Evolutionary conservation across 2,888 invertebrate genomes (phyloP), one percentile per base, ranked within the genome.

Genomic region (Priocnemis perturbator): DNA sequence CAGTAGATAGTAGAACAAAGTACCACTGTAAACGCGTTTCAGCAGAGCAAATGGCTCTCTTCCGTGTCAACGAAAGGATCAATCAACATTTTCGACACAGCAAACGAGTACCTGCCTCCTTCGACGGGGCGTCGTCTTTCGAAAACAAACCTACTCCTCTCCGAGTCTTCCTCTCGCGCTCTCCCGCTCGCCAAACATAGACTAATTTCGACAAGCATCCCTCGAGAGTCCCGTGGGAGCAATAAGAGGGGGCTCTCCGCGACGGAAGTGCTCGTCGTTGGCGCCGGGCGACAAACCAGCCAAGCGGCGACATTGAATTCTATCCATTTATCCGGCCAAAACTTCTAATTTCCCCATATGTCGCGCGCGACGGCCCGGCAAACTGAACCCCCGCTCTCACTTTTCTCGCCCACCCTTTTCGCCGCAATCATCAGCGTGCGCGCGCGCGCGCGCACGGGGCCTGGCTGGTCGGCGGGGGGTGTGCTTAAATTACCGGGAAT

Each of bases 181-280:
- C 68, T 55, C 19, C 65, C 58, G 72, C 66, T 76, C 79, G 67
- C 81, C 82, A 81, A 84, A 85, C 85, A 83, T 84, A 86, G 87
- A 86, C 85, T 86, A 86, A 86, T 87, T 87, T 86, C 81, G 73
- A 79, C 80, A 72, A 81, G 78, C 81, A 81, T 84, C 79, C 79
- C 79, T 73, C 66, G 75, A 75, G 78, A 79, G 71, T 85, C 88
- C 78, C 86, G 19, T 17, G 86, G 81, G 88, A 83, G 81, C 83
- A 82, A 86, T 87, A 83, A 82, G 17, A 50, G 17, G 81, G 75
- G 64, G 70, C 70, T 68, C 37, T 37, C 37, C 37, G 71, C 69
- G 78, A 76, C 72, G 73, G 60, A 71, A 64, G 55, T 63, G 60
- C 60, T 68, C 69, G 70, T 60, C 67, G 64, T 37, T 67, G 58